A percentile compares a stretch with the other conserved stretches of the same genome.
These are phyloP conservation scores for Premnoplex brunnescens DNA, from an alignment of 2,797 vertebrate genomes.

Conservation along the genomic window DNA sequence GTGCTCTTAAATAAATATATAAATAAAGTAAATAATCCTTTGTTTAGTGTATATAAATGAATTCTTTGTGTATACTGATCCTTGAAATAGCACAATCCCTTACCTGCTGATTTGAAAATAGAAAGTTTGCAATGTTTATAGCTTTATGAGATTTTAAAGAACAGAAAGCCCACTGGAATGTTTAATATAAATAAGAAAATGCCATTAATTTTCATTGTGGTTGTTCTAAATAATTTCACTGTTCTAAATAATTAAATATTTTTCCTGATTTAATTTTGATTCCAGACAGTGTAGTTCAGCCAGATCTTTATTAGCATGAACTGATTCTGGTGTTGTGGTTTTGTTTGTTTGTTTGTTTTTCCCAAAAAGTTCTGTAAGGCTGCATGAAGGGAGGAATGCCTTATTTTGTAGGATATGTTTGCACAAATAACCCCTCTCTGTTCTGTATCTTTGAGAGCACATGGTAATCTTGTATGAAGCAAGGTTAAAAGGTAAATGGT, in stretches of 20 bases:
- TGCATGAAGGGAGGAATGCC: background rate
- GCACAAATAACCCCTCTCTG: background rate
- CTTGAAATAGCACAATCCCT: background rate
- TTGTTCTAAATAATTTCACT: background rate
- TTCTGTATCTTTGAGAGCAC: conserved; percentile 41
- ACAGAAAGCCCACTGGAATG: background rate
- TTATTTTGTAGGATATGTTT: conserved; percentile 62
- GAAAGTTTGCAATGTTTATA: background rate
- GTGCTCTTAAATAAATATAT: background rate
- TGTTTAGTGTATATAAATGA: background rate
- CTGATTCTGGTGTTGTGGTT: background rate
- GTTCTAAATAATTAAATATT: background rate
- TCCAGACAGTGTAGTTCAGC: background rate
- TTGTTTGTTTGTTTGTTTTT: background rate
- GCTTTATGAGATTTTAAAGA: background rate
- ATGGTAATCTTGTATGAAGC: conserved; percentile 13
- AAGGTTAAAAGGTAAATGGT: conserved; percentile 63
- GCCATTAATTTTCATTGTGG: background rate
- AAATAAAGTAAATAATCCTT: background rate
- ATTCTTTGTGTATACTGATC: background rate
- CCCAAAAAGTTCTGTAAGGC: background rate
- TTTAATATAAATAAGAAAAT: background rate
- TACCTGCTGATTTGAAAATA: background rate
- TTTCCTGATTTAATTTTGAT: background rate
- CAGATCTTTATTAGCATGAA: conserved; percentile 19